Conservation (phyloP, 1,140 invertebrate genomes). For the Aphis gossypii region DNA sequence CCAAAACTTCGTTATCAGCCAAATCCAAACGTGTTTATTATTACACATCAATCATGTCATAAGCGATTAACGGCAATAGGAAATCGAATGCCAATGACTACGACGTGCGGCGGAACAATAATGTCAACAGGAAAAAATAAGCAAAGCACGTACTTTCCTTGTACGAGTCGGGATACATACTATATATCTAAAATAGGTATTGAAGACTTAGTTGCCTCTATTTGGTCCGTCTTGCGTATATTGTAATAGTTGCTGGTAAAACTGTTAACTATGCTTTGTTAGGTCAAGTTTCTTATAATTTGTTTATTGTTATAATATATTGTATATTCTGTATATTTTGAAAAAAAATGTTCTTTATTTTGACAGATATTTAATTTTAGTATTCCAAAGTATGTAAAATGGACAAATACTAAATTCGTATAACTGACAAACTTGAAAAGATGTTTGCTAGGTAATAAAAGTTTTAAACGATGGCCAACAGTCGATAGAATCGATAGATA, state of each 20-base stretch:
- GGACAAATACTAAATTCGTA: too few relatives aligned
- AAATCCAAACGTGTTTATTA: neutral
- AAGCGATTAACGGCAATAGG: neutral
- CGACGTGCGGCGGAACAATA: neutral
- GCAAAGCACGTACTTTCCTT: neutral
- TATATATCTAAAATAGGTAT: neutral
- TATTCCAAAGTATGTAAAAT: too few relatives aligned
- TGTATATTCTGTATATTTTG: neutral
- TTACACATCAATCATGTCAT: neutral
- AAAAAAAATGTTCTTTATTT: neutral
- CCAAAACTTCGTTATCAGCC: neutral
- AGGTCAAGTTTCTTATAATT: neutral
- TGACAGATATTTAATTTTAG: too few relatives aligned
- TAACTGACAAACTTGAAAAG: too few relatives aligned
- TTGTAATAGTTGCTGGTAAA: neutral
- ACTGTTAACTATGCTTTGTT: neutral
- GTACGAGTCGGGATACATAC: neutral
- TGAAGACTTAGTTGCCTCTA: neutral
- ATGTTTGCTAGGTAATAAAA: too few relatives aligned
- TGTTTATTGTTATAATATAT: neutral
- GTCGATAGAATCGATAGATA: too few relatives aligned
- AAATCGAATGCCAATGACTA: neutral
- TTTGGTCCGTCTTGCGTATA: neutral
- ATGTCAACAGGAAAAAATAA: neutral
- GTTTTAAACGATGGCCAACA: too few relatives aligned